Evolutionary conservation across 2,888 invertebrate species (phyloP), one percentile per base, ranked within the genome.

Genomic region (Microdon myrmicae): DNA sequence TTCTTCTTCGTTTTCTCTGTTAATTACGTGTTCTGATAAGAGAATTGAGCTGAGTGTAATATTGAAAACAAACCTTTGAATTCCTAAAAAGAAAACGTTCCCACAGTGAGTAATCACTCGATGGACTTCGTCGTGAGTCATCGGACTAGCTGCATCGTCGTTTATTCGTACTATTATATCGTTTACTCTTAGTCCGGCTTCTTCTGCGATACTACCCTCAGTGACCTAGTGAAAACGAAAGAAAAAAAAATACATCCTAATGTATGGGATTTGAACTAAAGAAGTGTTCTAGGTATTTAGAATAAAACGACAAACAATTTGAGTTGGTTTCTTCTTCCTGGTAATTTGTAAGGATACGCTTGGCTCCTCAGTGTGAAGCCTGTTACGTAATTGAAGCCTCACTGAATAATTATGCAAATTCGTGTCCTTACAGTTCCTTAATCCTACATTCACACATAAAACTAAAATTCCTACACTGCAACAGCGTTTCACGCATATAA

Each of bases 121-220:
- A 74, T 91, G 89, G 2, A 92, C 92, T 70, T 88, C 87, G 28
- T 88, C 87, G 74, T 94, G 94, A 6, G 88, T 84, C 77, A 94
- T 81, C 28, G 83, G 82, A 41, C 84, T 83, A 5, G 90, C 85
- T 34, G 86, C 82, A 23, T 82, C 81, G 55, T 88, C 88, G 75
- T 90, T 90, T 68, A 96, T 87, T 68, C 86, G 84, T 23, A 91
- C 83, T 67, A 97, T 84, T 23, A 89, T 83, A 81, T 97, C 96
- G n/a, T 94, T 94, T 8, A 89, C 86, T 73, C 85, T 84, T 14
- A 97, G 81, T 0, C 95, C 96, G 55, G 88, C 88, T 68, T 85
- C 82, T 74, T 93, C 90, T 0, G 96, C 94, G 25, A 94, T 83
- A 68, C 94, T 89, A 45, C 87, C 87, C 54, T 90, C 89, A 22